A percentile compares a stretch with the other conserved stretches of the same genome.
Evolutionary conservation across 2,797 vertebrate species (phyloP).

Genomic region (Hyperoplus lanceolatus): DNA sequence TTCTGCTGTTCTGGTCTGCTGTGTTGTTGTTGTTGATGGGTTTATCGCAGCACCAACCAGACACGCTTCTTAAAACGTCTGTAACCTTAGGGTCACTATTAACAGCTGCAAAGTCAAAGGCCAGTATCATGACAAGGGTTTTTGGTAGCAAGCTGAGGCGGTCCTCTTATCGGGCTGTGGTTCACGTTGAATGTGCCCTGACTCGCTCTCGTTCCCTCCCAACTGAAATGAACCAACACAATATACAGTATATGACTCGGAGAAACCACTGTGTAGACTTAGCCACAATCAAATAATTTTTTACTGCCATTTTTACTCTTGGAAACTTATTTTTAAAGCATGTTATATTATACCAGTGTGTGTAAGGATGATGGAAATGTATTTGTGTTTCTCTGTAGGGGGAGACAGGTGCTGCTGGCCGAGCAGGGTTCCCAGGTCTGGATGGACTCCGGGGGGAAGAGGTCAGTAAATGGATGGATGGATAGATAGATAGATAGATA

Average conservation of each 20-base stretch:
- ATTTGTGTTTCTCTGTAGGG: slow-evolving; percentile 78
- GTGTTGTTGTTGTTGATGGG: background rate
- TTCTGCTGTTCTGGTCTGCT: background rate
- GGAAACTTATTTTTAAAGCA: background rate
- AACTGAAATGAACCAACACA: background rate
- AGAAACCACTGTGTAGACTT: background rate
- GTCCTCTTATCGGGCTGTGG: background rate
- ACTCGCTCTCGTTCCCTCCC: background rate
- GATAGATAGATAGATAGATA: background rate
- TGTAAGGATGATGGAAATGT: background rate
- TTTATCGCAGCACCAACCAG: slow-evolving; percentile 1
- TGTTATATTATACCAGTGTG: background rate
- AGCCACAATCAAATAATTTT: background rate
- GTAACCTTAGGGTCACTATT: background rate
- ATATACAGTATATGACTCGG: background rate
- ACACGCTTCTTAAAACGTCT: slow-evolving; percentile 21
- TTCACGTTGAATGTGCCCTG: background rate
- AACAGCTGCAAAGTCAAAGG: slow-evolving; percentile 21
- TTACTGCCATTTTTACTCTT: background rate
- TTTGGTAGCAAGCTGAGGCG: background rate
- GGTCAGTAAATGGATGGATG: slow-evolving; percentile 73
- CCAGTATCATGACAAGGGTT: slow-evolving; percentile 1
- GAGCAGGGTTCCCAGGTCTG: slow-evolving; percentile 82
- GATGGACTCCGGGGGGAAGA: slow-evolving; percentile 80
- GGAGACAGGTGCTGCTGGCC: slow-evolving; percentile 79